Evolutionary conservation across 2,888 invertebrate species (phyloP).

Genomic region (Tenthredo notha): DNA sequence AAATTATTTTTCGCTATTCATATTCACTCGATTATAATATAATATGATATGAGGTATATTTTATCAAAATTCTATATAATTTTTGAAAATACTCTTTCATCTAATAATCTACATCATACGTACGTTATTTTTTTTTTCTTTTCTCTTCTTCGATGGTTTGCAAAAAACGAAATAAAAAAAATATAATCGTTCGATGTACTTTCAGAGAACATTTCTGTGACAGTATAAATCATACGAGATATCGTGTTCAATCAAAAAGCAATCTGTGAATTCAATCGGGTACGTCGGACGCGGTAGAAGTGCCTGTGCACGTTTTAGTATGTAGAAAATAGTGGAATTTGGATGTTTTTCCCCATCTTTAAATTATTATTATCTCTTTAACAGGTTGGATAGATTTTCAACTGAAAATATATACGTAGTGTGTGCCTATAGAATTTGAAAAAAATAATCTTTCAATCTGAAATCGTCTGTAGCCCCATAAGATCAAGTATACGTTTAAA

Average conservation of each 20-base stretch:
- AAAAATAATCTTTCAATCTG: neutral
- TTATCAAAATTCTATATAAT: too few species aligned
- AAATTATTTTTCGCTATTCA: neutral
- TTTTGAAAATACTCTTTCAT: neutral
- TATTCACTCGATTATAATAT: neutral
- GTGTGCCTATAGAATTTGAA: neutral
- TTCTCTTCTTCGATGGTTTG: neutral
- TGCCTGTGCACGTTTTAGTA: neutral
- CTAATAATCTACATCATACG: neutral
- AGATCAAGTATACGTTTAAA: neutral
- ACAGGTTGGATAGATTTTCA: neutral
- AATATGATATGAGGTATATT: too few species aligned
- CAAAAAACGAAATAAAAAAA: neutral
- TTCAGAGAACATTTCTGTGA: conserved; percentile 1
- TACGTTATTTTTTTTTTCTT: neutral
- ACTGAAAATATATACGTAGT: neutral
- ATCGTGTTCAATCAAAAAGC: conserved; percentile 49
- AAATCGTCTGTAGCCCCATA: neutral
- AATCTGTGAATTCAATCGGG: conserved; percentile 44
- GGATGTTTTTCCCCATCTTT: conserved; percentile 12
- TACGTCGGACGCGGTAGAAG: neutral
- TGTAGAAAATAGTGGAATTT: neutral
- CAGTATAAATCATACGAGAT: neutral
- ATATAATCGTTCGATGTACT: neutral
- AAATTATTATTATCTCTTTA: neutral